phyloP scores from a whole-genome alignment of 2,888 invertebrate genomes.

The Dermolepida albohirtum region DNA sequence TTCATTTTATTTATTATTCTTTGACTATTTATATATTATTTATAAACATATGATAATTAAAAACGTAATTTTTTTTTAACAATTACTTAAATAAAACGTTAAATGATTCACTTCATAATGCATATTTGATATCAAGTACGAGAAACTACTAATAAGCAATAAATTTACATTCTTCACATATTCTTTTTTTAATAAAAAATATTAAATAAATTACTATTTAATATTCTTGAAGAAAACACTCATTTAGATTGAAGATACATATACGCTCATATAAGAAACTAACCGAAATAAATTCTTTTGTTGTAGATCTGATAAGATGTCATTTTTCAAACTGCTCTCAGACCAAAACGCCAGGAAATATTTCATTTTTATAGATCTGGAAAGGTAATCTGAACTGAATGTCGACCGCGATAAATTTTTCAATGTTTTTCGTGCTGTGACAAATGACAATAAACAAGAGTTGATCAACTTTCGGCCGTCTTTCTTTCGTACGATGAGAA shows the following conservation, averaged over 20 bases:
- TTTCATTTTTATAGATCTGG: constrained; percentile 37
- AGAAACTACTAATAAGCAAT: not conserved
- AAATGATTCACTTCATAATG: too few relatives aligned
- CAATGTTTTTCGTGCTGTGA: constrained; percentile 36
- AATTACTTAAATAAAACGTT: too few relatives aligned
- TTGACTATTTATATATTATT: too few relatives aligned
- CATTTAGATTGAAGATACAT: constrained; percentile 7
- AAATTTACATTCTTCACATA: constrained; percentile 17
- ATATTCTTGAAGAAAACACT: constrained; percentile 17
- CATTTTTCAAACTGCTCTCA: constrained; percentile 31
- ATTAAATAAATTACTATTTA: too few relatives aligned
- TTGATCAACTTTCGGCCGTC: constrained; percentile 28
- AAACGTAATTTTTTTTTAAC: too few relatives aligned
- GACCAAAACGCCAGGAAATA: constrained; percentile 28
- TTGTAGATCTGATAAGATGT: constrained; percentile 34
- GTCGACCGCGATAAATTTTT: constrained; percentile 35
- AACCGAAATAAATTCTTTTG: constrained; percentile 31
- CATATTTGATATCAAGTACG: too few relatives aligned
- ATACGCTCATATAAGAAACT: constrained; percentile 1
- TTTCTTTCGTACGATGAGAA: constrained; percentile 27
- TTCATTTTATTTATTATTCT: too few relatives aligned
- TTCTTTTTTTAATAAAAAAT: not conserved
- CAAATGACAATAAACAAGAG: constrained; percentile 31
- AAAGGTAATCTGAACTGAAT: constrained; percentile 37
- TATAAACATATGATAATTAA: too few relatives aligned